Percentiles rank a stretch among this genome's conserved stretches.
Evolutionary conservation across 2,113 vertebrate species (phyloP).

Genomic region (Actenoides hombroni): DNA sequence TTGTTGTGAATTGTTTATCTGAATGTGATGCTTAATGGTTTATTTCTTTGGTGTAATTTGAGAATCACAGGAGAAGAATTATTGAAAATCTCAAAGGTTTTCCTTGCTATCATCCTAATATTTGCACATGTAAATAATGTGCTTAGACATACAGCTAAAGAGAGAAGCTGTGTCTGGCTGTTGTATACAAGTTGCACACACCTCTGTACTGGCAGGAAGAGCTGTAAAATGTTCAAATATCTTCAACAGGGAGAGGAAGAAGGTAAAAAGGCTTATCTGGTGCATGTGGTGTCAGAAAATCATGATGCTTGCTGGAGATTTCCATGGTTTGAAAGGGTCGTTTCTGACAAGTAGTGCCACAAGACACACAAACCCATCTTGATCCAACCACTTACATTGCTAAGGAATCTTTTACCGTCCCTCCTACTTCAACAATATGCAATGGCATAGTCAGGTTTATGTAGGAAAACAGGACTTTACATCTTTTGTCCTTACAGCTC

Average conservation of each 20-base stretch:
- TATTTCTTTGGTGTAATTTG: not conserved
- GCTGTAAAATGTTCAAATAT: not conserved
- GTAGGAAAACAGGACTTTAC: not conserved
- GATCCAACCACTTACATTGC: not conserved
- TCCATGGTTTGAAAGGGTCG: not conserved
- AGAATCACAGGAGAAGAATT: not conserved
- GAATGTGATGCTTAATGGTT: not conserved
- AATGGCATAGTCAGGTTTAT: not conserved
- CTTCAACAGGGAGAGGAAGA: not conserved
- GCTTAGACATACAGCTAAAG: not conserved
- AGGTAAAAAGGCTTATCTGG: not conserved
- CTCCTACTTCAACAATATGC: not conserved
- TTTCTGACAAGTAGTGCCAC: not conserved
- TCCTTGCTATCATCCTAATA: not conserved
- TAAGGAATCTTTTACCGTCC: not conserved
- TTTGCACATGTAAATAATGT: not conserved
- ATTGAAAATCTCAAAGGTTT: not conserved
- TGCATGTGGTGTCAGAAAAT: not conserved
- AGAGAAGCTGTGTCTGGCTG: not conserved
- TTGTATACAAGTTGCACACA: not conserved
- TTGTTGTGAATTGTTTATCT: not conserved
- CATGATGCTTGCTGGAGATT: not conserved
- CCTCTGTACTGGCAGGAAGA: not conserved
- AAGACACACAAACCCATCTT: not conserved
- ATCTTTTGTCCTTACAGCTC: not conserved